Base-by-base conservation (phyloP, 2,888 invertebrate genomes). In the Aleiodes leptofemur region DNA sequence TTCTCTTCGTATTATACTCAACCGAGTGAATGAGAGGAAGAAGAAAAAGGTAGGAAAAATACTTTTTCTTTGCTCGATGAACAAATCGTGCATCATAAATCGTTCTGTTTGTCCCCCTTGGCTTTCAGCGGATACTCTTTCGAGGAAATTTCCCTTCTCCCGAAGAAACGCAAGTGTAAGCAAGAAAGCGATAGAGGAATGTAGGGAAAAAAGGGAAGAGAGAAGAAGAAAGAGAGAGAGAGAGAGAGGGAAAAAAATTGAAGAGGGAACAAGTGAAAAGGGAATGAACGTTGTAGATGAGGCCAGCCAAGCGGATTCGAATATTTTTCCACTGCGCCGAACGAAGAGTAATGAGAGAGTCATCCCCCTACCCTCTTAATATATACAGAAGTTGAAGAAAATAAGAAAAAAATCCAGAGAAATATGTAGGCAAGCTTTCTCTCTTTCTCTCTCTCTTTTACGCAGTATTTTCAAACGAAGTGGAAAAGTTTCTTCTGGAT, bases 21-120 rank as follows among this genome's bases (percentile, higher is more conserved):
- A 43, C 43, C 43, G 7, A 43, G 43, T 43, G 43, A 43, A 43
- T 11, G 11, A 43, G 43, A 8, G 9, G 3, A 9, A 43, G 9
- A 43, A 11, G 14, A 29, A 56, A 56, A 55, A 70, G 43, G 55
- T 13, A 82, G 83, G 79, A 74, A 81, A 81, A 80, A 75, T 76
- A 11, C 9, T 43, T 43, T 43, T 80, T 78, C 55, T 74, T 69
- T 74, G 79, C 82, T 81, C 71, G 73, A 75, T 74, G 81, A 84
- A 86, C 84, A 86, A 87, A 87, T 87, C 84, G 86, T 80, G 83
- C 80, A 81, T 84, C 85, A 84, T 87, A 88, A 86, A 87, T 88
- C 84, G 83, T 83, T 82, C 82, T 77, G 82, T 83, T 82, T 82
- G 81, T 82, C 79, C 78, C 79, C 79, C 78, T 80, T 73, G 74